These are phyloP conservation scores for Stichopus horrens DNA, from an alignment of 53 echinoderm and acorn worm species.

Conservation along the genomic window DNA sequence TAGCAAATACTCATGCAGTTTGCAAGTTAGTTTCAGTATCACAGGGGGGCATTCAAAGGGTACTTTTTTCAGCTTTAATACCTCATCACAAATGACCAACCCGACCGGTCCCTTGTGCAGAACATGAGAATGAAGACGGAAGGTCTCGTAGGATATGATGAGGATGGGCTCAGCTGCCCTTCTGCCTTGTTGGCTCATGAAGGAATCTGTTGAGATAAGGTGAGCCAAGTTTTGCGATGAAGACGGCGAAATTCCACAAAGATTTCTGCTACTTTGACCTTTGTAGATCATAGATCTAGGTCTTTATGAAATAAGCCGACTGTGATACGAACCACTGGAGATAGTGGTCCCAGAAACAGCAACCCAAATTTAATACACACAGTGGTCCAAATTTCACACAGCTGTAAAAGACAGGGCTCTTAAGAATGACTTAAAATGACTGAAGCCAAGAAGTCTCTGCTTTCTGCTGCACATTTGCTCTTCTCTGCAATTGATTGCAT, in stretches of 20 bases:
- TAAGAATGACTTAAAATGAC: too few relatives aligned
- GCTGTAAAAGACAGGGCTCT: too few relatives aligned
- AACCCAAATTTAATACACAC: too few relatives aligned
- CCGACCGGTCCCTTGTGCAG: conserved; percentile 88
- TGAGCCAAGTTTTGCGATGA: not conserved
- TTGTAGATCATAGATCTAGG: not conserved
- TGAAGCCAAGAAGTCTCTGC: too few relatives aligned
- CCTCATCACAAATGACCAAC: conserved; percentile 97
- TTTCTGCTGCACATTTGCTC: too few relatives aligned
- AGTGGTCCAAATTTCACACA: too few relatives aligned
- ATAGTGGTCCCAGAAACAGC: too few relatives aligned
- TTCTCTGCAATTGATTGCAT: too few relatives aligned
- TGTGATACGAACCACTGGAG: not conserved
- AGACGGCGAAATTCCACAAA: not conserved
- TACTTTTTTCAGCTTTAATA: not conserved
- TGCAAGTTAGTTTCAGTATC: too few relatives aligned
- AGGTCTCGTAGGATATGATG: conserved; percentile 96
- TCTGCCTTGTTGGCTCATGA: conserved; percentile 77
- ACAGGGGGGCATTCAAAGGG: too few relatives aligned
- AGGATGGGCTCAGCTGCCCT: conserved; percentile 75
- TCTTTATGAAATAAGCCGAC: not conserved
- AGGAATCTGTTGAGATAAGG: conserved; percentile 57
- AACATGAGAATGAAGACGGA: conserved; percentile 82
- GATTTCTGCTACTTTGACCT: not conserved
- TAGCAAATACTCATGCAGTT: too few relatives aligned